phyloP scores from a whole-genome alignment of 1,140 invertebrate species.

The Nasonia giraulti region DNA sequence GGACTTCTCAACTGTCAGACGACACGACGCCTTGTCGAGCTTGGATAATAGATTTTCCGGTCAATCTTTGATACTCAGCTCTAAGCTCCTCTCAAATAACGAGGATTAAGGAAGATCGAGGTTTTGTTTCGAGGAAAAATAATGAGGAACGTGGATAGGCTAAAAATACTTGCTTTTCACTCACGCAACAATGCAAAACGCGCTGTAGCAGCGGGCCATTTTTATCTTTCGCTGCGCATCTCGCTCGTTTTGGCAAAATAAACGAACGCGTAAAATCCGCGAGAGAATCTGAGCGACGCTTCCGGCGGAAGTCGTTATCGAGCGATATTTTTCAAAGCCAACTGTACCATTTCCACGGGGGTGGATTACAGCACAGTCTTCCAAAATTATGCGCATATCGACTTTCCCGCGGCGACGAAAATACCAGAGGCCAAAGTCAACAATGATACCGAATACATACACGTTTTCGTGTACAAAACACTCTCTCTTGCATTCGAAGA shows the following conservation, averaged over 20 bases:
- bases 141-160: too few relatives aligned
- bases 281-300: slow-evolving; percentile 54
- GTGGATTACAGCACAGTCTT: neutral
- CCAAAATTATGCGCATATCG: neutral
- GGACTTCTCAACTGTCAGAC: too few relatives aligned
- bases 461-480: neutral
- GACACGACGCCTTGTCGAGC: too few relatives aligned
- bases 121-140: too few relatives aligned
- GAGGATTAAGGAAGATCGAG: too few relatives aligned
- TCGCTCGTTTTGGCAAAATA: neutral
- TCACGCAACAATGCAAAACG: too few relatives aligned
- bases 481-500: neutral
- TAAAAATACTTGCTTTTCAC: too few relatives aligned
- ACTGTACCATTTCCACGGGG: neutral
- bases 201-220: neutral
- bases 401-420: neutral
- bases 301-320: slow-evolving; percentile 64
- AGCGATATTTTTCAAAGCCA: slow-evolving; percentile 57
- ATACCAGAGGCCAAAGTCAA: neutral
- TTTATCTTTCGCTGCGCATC: neutral
- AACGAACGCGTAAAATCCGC: neutral
- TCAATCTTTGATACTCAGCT: too few relatives aligned
- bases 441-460: neutral
- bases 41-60: too few relatives aligned
- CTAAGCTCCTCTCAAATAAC: too few relatives aligned